A percentile compares a stretch with the other conserved stretches of the same genome.
These are phyloP conservation scores for Sylvicola fuscatus DNA, from an alignment of 2,888 invertebrate species.

Conservation along the genomic window DNA sequence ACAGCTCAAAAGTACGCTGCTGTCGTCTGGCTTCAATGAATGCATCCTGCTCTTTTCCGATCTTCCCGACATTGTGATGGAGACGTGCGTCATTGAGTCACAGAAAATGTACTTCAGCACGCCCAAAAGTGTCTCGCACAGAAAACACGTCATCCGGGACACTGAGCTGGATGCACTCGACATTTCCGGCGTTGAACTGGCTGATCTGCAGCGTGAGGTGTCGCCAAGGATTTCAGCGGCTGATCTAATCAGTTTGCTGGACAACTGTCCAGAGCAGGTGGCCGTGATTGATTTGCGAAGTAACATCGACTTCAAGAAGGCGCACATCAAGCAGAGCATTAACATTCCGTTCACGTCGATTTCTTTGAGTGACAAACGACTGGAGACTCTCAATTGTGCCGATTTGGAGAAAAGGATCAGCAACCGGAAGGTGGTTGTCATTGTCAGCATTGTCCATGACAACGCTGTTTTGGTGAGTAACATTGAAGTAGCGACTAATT, in stretches of 20 bases:
- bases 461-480: constrained; percentile 46
- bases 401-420: constrained; percentile 34
- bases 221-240: constrained; percentile 70
- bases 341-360: constrained; percentile 77
- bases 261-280: constrained; percentile 32
- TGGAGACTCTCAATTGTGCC: constrained; percentile 46
- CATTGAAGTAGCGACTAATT: constrained; percentile 4
- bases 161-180: constrained; percentile 20
- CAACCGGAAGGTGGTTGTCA: constrained; percentile 45
- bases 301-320: constrained; percentile 38
- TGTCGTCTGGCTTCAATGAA: constrained; percentile 91
- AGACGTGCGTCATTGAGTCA: constrained; percentile 75
- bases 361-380: constrained; percentile 42
- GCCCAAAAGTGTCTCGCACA: constrained; percentile 70
- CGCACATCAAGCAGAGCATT: constrained; percentile 59
- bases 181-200: constrained; percentile 43
- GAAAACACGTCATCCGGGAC: constrained; percentile 47
- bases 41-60: constrained; percentile 97
- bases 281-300: constrained; percentile 46
- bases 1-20: constrained; percentile 63
- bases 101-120: constrained; percentile 67
- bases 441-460: constrained; percentile 60
- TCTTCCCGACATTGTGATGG: constrained; percentile 91
- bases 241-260: constrained; percentile 57
- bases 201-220: constrained; percentile 48